Evolutionary conservation across 2,113 vertebrate genomes (phyloP).

Genomic region (Neogobius melanostomus): DNA sequence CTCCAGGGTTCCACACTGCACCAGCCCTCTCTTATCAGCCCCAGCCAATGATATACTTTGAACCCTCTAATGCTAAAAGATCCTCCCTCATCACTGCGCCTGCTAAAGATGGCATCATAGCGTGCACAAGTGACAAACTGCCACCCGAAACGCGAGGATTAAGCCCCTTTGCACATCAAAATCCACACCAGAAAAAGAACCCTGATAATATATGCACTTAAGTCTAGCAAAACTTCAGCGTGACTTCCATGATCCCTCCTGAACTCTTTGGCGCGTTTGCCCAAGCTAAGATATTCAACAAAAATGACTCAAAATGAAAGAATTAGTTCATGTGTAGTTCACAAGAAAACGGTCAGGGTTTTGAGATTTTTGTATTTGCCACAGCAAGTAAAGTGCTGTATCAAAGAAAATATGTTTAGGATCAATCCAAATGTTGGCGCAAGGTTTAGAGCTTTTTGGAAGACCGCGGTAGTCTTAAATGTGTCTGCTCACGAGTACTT

Average conservation of each 20-base stretch:
- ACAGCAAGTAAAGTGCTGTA: background rate
- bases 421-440: too few species aligned
- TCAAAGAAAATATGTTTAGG: too few species aligned
- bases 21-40: conserved; percentile 82
- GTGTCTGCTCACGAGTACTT: too few species aligned
- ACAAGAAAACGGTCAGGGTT: background rate
- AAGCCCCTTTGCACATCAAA: conserved; percentile 52
- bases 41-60: conserved; percentile 75
- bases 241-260: conserved; percentile 52
- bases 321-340: conserved; percentile 23
- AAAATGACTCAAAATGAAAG: conserved; percentile 27
- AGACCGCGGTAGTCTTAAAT: too few species aligned
- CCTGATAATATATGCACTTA: conserved; percentile 67
- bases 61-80: conserved; percentile 77
- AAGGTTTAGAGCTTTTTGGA: too few species aligned
- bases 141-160: conserved; percentile 66
- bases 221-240: conserved; percentile 60
- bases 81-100: conserved; percentile 75
- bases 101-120: conserved; percentile 71
- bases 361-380: background rate
- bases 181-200: conserved; percentile 28
- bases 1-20: conserved; percentile 71
- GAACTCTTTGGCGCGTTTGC: conserved; percentile 52
- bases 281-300: conserved; percentile 55
- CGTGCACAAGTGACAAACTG: conserved; percentile 72